Conservation (phyloP, 2,888 invertebrate genomes). For the Spilarctia lutea region DNA sequence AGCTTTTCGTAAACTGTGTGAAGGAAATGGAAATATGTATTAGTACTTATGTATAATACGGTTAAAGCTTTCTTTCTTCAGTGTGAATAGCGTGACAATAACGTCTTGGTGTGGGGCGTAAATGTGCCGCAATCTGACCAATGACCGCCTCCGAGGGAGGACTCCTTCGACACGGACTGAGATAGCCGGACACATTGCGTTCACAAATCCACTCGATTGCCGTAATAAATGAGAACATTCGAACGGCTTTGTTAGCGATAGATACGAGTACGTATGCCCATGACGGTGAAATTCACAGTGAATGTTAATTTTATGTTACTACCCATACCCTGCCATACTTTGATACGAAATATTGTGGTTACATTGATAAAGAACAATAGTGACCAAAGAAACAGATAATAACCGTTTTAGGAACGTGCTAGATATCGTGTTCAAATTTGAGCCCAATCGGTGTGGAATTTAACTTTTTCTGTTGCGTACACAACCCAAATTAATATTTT, state of each 20-base stretch:
- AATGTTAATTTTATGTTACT: background rate
- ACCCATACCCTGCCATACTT: background rate
- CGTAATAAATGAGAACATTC: slow-evolving; percentile 40
- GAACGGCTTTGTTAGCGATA: slow-evolving; percentile 22
- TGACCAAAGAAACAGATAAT: too few relatives aligned
- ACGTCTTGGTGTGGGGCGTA: slow-evolving; percentile 66
- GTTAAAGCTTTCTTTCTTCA: slow-evolving; percentile 23
- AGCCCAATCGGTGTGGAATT: too few relatives aligned
- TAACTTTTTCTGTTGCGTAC: too few relatives aligned
- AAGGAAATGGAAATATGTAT: background rate
- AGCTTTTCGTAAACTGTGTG: background rate
- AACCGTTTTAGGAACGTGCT: too few relatives aligned
- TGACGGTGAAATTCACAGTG: too few relatives aligned
- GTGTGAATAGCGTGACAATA: slow-evolving; percentile 19
- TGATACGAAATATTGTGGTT: too few relatives aligned
- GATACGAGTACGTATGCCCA: background rate
- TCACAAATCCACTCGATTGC: slow-evolving; percentile 41
- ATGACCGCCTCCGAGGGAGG: slow-evolving; percentile 74
- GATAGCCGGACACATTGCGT: slow-evolving; percentile 56
- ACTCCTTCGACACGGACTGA: slow-evolving; percentile 57
- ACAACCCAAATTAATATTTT: too few relatives aligned
- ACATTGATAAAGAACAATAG: too few relatives aligned
- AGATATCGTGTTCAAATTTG: too few relatives aligned
- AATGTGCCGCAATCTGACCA: slow-evolving; percentile 72
- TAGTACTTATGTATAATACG: slow-evolving; percentile 6